A percentile compares a stretch with the other conserved stretches of the same genome.
Conservation (phyloP, 2,888 invertebrate species). For the Cryptocheilus praepositus region DNA sequence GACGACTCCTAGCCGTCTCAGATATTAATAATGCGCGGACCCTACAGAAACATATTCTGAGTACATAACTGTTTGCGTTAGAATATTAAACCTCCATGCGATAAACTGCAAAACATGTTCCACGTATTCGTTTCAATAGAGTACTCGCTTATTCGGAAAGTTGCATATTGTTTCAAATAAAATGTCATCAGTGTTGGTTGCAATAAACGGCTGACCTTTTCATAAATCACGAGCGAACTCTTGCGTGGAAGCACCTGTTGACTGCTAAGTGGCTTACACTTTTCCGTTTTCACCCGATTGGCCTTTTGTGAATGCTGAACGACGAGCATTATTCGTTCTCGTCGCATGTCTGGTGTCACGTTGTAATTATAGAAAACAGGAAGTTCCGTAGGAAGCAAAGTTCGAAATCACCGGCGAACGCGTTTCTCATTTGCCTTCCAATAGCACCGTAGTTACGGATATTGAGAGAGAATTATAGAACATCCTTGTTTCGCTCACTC, state of each 20-base stretch:
- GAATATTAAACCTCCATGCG: neutral
- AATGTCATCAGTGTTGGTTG: too few species aligned
- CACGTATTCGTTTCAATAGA: slow-evolving; percentile 14
- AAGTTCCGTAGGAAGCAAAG: slow-evolving; percentile 42
- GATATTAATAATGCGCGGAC: too few species aligned
- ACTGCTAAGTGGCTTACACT: neutral
- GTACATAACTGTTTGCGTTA: too few species aligned
- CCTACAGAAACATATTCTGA: too few species aligned
- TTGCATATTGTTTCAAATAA: too few species aligned
- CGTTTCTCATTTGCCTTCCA: slow-evolving; percentile 22
- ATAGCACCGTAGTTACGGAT: too few species aligned
- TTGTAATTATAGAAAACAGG: slow-evolving; percentile 40
- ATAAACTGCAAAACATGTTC: neutral
- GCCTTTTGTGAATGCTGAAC: slow-evolving; percentile 17
- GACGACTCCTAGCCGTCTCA: too few species aligned
- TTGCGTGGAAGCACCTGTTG: too few species aligned
- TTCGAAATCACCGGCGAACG: slow-evolving; percentile 40
- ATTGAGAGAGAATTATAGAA: too few species aligned
- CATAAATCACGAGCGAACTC: too few species aligned
- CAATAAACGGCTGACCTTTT: too few species aligned
- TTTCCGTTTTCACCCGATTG: slow-evolving; percentile 8
- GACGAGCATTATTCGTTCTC: slow-evolving; percentile 25
- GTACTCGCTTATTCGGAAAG: neutral
- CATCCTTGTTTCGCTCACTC: too few species aligned
- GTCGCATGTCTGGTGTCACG: slow-evolving; percentile 37